phyloP scores from a whole-genome alignment of 1,140 invertebrate genomes.

The Kradibia gibbosae region DNA sequence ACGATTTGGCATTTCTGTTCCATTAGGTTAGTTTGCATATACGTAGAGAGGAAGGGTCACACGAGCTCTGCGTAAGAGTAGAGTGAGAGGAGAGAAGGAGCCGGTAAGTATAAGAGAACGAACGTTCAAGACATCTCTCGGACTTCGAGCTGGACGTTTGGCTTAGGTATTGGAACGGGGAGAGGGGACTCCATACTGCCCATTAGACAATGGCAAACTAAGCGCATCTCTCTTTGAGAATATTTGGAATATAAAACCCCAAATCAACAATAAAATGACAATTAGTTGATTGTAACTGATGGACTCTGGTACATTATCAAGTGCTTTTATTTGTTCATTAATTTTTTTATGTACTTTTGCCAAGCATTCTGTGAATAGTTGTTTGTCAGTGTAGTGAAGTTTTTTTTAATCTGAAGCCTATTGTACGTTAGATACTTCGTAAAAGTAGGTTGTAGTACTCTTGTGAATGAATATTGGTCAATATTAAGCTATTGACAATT shows the following conservation, averaged over 20 bases:
- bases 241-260: not conserved
- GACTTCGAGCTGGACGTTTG: not conserved
- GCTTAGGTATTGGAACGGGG: not conserved
- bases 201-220: not conserved
- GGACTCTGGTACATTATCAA: too few relatives aligned
- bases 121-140: conserved; percentile 7
- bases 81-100: conserved; percentile 27
- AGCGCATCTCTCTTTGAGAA: not conserved
- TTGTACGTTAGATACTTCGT: too few relatives aligned
- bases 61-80: not conserved
- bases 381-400: too few relatives aligned
- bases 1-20: not conserved
- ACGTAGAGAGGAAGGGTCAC: not conserved
- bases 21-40: conserved; percentile 2
- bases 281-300: too few relatives aligned
- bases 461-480: too few relatives aligned
- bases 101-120: conserved; percentile 19
- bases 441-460: too few relatives aligned
- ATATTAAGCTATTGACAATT: too few relatives aligned
- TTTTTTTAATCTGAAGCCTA: too few relatives aligned
- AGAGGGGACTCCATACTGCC: not conserved
- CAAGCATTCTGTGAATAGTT: too few relatives aligned
- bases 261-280: too few relatives aligned
- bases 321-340: not conserved
- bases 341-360: not conserved